Evolutionary conservation across 2,113 vertebrate species (phyloP), one percentile per base, ranked within the genome.

Genomic region (Turdus rufiventris): DNA sequence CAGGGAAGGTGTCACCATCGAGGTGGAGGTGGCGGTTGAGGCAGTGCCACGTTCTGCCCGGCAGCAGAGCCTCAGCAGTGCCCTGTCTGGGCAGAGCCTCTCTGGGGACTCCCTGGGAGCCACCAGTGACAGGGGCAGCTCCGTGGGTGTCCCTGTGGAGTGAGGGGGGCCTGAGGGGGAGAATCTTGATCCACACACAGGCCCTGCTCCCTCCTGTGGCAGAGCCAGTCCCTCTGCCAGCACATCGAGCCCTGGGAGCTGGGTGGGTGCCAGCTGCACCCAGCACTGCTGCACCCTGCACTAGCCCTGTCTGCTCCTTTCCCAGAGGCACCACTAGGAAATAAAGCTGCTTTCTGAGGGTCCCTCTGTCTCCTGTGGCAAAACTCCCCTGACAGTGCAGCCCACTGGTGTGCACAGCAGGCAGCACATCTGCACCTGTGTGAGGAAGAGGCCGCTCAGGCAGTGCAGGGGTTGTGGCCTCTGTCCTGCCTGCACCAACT

Each of bases 21-120:
- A 99, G 89, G 98, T 99, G 70, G 98, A 96, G 72, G 98, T 98
- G 94, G 98, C 98, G 18, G 98, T 98, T 0, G 98, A 98, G 93
- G 97, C 95, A 0, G 98, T 98, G 61, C 98, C 97, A 0, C 95
- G 90, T 57, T 96, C 97, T 14, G 97, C 85, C 42, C 96, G 94
- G 42, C 98, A 98, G 91, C 97, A 97, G 89, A 98, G 98, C 95
- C 98, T 98, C 60, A 98, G 98, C 97, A 98, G 98, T 33, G 95
- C 95, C 57, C 96, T 97, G 54, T 98, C 98, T 5, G 98, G 97
- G 86, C 98, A 96, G 47, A 98, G 98, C 92, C 96, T 98, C 88
- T 98, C 98, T 2, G 95, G 90, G 12, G 98, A 98, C 96, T 98
- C 98, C 51, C 94, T 98, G 90, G 97, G 96, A 70, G 97, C 94